Percentiles rank a stretch among this genome's conserved stretches.
Conservation (phyloP, 2,888 invertebrate species). For the Netelia virgata region DNA sequence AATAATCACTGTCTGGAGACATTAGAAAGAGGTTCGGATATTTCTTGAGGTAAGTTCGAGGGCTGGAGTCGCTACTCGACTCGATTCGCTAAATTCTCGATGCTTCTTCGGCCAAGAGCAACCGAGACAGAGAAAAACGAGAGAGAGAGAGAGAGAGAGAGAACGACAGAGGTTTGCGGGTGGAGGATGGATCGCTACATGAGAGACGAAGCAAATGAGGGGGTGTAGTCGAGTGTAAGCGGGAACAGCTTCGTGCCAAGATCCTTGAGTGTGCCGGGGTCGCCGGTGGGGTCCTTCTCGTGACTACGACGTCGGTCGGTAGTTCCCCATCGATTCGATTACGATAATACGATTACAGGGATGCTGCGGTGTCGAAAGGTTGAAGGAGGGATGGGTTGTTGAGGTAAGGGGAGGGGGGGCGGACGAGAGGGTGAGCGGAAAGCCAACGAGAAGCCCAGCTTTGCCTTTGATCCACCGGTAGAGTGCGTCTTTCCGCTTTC, state of each 20-base stretch:
- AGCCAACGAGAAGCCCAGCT: slow-evolving; percentile 55
- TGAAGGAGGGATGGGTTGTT: slow-evolving; percentile 11
- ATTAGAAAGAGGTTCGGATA: slow-evolving; percentile 35
- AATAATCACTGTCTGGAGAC: slow-evolving; percentile 12
- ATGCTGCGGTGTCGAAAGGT: slow-evolving; percentile 60
- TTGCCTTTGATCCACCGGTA: slow-evolving; percentile 64
- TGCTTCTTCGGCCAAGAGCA: neutral
- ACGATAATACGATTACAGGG: slow-evolving; percentile 66
- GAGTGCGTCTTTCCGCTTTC: slow-evolving; percentile 56
- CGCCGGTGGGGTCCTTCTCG: slow-evolving; percentile 30
- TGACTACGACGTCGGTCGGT: slow-evolving; percentile 64
- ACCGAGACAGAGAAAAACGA: slow-evolving; percentile 11
- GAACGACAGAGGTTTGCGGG: neutral
- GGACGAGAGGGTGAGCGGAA: slow-evolving; percentile 46
- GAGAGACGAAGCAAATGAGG: slow-evolving; percentile 29
- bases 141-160: neutral
- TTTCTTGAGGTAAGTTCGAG: slow-evolving; percentile 5
- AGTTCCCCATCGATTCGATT: slow-evolving; percentile 68
- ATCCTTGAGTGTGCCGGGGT: slow-evolving; percentile 60
- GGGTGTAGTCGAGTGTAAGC: slow-evolving; percentile 31
- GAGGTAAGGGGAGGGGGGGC: neutral
- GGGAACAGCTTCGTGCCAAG: slow-evolving; percentile 50
- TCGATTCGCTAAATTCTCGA: slow-evolving; percentile 18
- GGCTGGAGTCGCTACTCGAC: slow-evolving; percentile 12
- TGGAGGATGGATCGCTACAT: slow-evolving; percentile 3